Base-by-base conservation (phyloP, 2,797 vertebrate species). In the Tauraco hartlaubi region DNA sequence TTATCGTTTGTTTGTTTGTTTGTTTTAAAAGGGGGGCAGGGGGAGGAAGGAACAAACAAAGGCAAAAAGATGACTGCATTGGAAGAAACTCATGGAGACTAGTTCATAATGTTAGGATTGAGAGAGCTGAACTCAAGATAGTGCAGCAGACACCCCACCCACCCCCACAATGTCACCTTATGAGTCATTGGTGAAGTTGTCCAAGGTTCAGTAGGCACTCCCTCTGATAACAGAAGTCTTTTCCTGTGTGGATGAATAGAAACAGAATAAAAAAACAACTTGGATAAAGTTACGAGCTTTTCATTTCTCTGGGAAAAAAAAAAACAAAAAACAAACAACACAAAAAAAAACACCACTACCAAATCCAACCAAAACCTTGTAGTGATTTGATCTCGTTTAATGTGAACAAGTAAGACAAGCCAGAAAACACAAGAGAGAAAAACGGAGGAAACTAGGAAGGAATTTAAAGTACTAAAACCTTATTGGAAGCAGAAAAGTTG, bases 1-100 rank as follows among this genome's bases (percentile, higher is more conserved):
- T 48, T 41, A 41, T 14, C 13, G 39, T 41, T 21, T 21, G 5
- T 46, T 46, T 46, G 35, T 35, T 35, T 35, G 35, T 35, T 35
- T 35, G 35, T 46, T 46, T 29, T 41, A 16, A 25, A 28, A 9
- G 1, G 1, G 7, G 3, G 1, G 2, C 11, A 12, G 16, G 2
- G 7, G 12, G 14, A 11, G 18, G 9, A 15, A 35, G 16, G 11
- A 15, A 43, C n/a, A 11, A 48, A 12, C 9, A 19, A 49, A 62
- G 7, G 16, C 35, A 35, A 48, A 48, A 22, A 58, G 4, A 33
- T 11, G 17, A 7, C 12, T 46, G 11, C 9, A 12, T 12, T 13
- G 35, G n/a, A 67, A 16, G 12, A 59, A 55, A 26, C 15, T 33
- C 15, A 22, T 25, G 37, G 16, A 16, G 41, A 33, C 8, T 4